These are phyloP conservation scores for Cyprinodon variegatus DNA, from an alignment of 2,113 vertebrate genomes.

Conservation along the genomic window DNA sequence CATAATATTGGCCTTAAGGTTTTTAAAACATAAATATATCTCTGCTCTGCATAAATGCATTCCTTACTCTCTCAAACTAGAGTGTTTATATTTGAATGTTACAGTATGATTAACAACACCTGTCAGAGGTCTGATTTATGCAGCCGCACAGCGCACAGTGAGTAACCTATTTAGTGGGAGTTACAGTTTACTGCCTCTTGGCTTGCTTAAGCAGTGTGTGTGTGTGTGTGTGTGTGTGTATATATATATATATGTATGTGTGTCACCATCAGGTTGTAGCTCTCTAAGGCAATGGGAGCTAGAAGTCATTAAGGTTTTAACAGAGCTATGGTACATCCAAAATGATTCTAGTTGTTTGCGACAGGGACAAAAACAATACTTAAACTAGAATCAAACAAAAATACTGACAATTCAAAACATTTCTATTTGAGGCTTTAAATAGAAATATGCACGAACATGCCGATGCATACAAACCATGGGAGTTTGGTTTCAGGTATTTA, in stretches of 20 bases:
- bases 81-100: slow-evolving; percentile 40
- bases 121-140: slow-evolving; percentile 46
- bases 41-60: slow-evolving; percentile 9
- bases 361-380: slow-evolving; percentile 1
- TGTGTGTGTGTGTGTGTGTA: neutral
- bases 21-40: neutral
- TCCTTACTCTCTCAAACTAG: slow-evolving; percentile 2
- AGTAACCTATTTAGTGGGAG: slow-evolving; percentile 54
- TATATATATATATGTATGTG: slow-evolving; percentile 1
- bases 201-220: slow-evolving; percentile 16
- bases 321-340: slow-evolving; percentile 8
- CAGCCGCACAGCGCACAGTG: slow-evolving; percentile 35
- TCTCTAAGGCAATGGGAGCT: slow-evolving; percentile 14
- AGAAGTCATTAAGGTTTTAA: slow-evolving; percentile 38
- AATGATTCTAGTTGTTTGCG: slow-evolving; percentile 17
- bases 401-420: neutral
- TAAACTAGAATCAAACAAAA: slow-evolving; percentile 3
- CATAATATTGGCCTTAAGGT: neutral
- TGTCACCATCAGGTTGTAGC: slow-evolving; percentile 35
- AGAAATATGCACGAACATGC: too few relatives aligned
- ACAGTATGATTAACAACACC: slow-evolving; percentile 39
- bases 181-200: slow-evolving; percentile 43
- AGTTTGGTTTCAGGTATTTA: too few relatives aligned
- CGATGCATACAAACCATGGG: too few relatives aligned
- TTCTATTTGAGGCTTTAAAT: too few relatives aligned